These are phyloP conservation scores for Apogon hyalosoma DNA, from an alignment of 2,797 vertebrate species.

Conservation along the genomic window DNA sequence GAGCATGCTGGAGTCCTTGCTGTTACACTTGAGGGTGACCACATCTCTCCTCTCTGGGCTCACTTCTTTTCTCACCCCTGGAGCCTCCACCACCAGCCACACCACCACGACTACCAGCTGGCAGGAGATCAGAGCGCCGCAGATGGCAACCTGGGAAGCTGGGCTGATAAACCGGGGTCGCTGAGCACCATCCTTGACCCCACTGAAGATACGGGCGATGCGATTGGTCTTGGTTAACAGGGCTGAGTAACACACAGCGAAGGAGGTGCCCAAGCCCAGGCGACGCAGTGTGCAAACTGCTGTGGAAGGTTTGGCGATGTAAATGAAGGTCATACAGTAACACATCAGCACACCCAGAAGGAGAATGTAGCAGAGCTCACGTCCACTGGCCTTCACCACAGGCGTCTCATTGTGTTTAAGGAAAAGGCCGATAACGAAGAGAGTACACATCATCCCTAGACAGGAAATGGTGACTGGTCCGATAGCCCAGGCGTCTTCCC, in stretches of 20 bases:
- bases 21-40: constrained; percentile 96
- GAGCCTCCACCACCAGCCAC: constrained; percentile 94
- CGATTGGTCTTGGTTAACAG: constrained; percentile 98
- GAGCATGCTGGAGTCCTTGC: constrained; percentile 96
- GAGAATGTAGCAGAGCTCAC: constrained; percentile 98
- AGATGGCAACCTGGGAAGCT: constrained; percentile 96
- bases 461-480: constrained; percentile 95
- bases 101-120: constrained; percentile 93
- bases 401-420: constrained; percentile 93
- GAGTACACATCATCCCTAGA: constrained; percentile 92
- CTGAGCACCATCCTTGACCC: constrained; percentile 94
- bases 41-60: constrained; percentile 92
- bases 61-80: constrained; percentile 94
- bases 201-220: constrained; percentile 96
- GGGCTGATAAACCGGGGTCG: constrained; percentile 97
- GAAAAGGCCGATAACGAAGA: constrained; percentile 93
- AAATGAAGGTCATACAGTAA: constrained; percentile 97
- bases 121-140: constrained; percentile 94
- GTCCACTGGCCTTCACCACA: constrained; percentile 96
- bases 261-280: constrained; percentile 94
- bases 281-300: constrained; percentile 92
- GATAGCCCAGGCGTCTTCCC: constrained; percentile 96
- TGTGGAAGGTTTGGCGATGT: constrained; percentile 94
- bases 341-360: constrained; percentile 95
- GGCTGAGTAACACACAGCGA: constrained; percentile 96